These are phyloP conservation scores for Epinotia brunnichana DNA, from an alignment of 2,888 invertebrate genomes.

Conservation along the genomic window DNA sequence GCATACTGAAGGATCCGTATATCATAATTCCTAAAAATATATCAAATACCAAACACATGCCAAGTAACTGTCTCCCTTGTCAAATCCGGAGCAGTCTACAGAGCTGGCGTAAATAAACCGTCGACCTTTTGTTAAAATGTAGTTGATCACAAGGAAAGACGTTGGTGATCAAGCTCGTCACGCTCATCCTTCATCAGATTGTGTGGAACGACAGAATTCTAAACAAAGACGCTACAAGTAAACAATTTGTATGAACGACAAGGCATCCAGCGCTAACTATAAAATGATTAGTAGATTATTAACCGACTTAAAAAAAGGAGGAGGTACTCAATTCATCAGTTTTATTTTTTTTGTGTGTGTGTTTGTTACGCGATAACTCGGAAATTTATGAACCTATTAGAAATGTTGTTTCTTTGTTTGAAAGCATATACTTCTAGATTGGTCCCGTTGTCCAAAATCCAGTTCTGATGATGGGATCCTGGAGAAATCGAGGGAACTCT, in stretches of 20 bases:
- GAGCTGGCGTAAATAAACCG: conserved; percentile 25
- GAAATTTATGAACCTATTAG: too few relatives aligned
- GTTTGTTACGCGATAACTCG: too few relatives aligned
- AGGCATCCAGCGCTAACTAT: neutral
- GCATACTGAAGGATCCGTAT: conserved; percentile 7
- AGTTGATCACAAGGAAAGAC: conserved; percentile 12
- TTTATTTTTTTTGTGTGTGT: too few relatives aligned
- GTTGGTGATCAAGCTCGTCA: conserved; percentile 20
- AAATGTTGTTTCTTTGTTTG: too few relatives aligned
- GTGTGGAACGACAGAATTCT: neutral
- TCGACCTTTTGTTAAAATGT: conserved; percentile 11
- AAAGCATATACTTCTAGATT: too few relatives aligned
- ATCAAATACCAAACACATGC: conserved; percentile 22
- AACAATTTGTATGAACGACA: conserved; percentile 14
- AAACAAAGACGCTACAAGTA: neutral
- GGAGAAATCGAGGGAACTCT: too few relatives aligned
- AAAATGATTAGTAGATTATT: neutral
- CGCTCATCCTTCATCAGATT: conserved; percentile 5
- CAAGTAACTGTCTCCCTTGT: conserved; percentile 20
- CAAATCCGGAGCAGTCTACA: conserved; percentile 10
- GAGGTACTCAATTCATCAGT: too few relatives aligned
- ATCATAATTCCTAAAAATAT: conserved; percentile 27
- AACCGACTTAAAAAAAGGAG: too few relatives aligned
- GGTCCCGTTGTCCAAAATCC: too few relatives aligned
- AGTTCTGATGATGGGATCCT: too few relatives aligned